Base-by-base conservation (phyloP, 2,888 invertebrate species). In the Netelia fuscicornis region DNA sequence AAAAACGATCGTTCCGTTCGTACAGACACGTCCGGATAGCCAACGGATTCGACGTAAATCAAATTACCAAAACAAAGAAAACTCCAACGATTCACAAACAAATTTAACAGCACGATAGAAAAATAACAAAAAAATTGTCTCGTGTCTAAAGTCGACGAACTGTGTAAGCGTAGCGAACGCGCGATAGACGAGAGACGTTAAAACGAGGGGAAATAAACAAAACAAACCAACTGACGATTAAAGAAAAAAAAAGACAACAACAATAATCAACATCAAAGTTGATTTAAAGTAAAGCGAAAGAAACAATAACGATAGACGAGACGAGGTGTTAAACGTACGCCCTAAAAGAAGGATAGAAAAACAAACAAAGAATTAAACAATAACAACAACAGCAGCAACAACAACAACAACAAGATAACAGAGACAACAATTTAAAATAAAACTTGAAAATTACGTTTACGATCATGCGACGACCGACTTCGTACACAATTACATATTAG, bases 401-500 rank as follows among this genome's bases (percentile, higher is more conserved):
- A 30, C 30, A 30, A 30, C 30, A 76, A 62, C 44, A 65, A 79
- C 37, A 25, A 20, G 23, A n/a, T 44, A 76, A 23, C 72, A 74
- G 60, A 72, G 67, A 83, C 44, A 65, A 78, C 42, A 54, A 20
- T 62, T 30, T 70, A 60, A 81, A 60, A 64, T 25, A 68, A 62
- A 62, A 67, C 56, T 48, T 52, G 48, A 48, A 89, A 86, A 87
- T 89, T 89, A 89, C 89, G 89, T 13, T 13, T 91, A 90, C 90
- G 91, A 92, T 91, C 85, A 89, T 90, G 89, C 92, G 91, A 91
- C 90, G 91, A 90, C 88, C 90, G 90, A 92, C 90, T 91, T 92
- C 88, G 90, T 92, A 78, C 80, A 91, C 91, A 92, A 92, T 92
- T 91, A 91, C 93, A 93, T 93, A 92, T 91, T 93, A 93, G 93